Evolutionary conservation across 2,113 vertebrate species (phyloP).

Genomic region (Gambusia affinis): DNA sequence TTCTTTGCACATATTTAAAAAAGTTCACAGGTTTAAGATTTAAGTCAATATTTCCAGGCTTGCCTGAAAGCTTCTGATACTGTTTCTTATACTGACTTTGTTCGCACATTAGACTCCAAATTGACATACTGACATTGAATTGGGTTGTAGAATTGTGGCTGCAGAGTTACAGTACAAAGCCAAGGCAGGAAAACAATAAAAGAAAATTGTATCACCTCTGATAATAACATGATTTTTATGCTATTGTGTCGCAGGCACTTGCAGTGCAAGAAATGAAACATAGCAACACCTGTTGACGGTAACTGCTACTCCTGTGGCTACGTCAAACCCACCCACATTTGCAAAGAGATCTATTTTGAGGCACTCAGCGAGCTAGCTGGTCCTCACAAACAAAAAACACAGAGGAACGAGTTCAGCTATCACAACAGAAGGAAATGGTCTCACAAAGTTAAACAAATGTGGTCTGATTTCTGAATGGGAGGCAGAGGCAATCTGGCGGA

Average conservation of each 20-base stretch:
- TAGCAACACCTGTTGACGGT: conserved; percentile 5
- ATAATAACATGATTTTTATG: conserved; percentile 11
- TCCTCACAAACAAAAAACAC: conserved; percentile 5
- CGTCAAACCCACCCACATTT: not conserved
- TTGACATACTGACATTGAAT: conserved; percentile 39
- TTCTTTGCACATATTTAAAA: conserved; percentile 34
- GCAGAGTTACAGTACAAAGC: conserved; percentile 5
- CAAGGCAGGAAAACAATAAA: conserved; percentile 3
- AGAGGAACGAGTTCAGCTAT: not conserved
- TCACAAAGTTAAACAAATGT: conserved; percentile 55
- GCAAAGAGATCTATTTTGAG: not conserved
- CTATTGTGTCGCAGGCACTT: conserved; percentile 22
- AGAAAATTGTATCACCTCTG: conserved; percentile 37
- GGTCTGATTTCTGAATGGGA: conserved; percentile 49
- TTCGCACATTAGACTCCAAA: conserved; percentile 44
- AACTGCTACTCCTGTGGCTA: conserved; percentile 6
- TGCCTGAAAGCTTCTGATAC: conserved; percentile 11
- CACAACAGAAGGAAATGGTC: conserved; percentile 35
- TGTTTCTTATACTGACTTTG: conserved; percentile 39
- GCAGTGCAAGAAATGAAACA: conserved; percentile 21
- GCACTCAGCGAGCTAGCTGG: not conserved
- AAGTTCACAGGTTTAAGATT: conserved; percentile 52
- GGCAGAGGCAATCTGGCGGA: conserved; percentile 23
- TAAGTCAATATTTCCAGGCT: conserved; percentile 44
- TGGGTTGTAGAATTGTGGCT: conserved; percentile 23